phyloP scores from a whole-genome alignment of 2,888 invertebrate genomes.

The Galeopsomyia nigrocyanea region DNA sequence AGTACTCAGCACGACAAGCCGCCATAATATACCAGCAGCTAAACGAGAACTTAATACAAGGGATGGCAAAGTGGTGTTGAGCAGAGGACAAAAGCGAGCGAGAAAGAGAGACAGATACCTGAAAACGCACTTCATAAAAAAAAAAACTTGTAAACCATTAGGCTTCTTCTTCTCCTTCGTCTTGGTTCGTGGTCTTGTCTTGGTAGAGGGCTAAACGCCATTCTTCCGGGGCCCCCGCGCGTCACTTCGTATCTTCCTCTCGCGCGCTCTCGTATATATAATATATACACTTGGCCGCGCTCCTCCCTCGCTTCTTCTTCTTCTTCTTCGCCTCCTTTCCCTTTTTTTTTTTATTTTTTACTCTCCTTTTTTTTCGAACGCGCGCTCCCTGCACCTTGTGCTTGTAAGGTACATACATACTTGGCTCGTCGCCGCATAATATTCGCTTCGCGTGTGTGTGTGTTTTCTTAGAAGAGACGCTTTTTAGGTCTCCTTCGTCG shows the following conservation, averaged over 20 bases:
- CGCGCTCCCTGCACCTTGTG: neutral
- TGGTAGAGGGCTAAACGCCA: conserved; percentile 29
- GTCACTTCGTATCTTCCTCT: conserved; percentile 36
- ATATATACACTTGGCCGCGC: conserved; percentile 3
- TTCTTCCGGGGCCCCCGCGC: conserved; percentile 33
- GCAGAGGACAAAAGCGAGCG: too few species aligned
- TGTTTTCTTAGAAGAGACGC: conserved; percentile 29
- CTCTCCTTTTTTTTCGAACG: conserved; percentile 12
- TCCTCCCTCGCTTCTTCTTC: conserved; percentile 22
- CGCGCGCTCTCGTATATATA: conserved; percentile 13
- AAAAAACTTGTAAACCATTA: conserved; percentile 1
- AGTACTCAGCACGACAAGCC: too few species aligned
- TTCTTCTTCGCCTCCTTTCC: neutral
- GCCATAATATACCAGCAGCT: too few species aligned
- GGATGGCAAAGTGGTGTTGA: too few species aligned
- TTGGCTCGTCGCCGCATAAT: conserved; percentile 15
- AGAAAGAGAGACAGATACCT: too few species aligned
- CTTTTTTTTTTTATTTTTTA: conserved; percentile 13
- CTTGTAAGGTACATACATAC: neutral
- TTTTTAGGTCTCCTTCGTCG: neutral
- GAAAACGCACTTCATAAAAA: conserved; percentile 1
- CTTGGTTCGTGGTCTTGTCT: too few species aligned
- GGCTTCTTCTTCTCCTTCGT: too few species aligned
- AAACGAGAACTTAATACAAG: too few species aligned
- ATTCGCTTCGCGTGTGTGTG: conserved; percentile 6